Evolutionary conservation across 2,113 vertebrate species (phyloP).

Genomic region (Choloepus hoffmanni): DNA sequence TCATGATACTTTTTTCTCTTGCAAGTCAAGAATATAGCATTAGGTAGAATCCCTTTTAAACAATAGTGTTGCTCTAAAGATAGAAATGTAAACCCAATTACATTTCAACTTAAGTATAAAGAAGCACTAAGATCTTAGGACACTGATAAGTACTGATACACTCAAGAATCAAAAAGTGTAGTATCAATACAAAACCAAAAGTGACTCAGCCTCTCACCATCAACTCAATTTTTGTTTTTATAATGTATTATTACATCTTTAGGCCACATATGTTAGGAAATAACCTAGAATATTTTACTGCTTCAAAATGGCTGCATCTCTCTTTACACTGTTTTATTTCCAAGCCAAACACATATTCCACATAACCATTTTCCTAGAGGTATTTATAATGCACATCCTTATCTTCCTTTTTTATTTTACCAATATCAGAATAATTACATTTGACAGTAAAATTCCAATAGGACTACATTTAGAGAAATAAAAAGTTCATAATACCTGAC

Average conservation of each 20-base stretch:
- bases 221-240: not conserved
- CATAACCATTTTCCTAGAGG: conserved; percentile 1
- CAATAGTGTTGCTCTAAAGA: not conserved
- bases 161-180: not conserved
- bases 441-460: conserved; percentile 37
- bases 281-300: not conserved
- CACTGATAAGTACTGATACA: not conserved
- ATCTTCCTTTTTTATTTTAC: not conserved
- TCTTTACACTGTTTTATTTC: not conserved
- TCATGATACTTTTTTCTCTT: not conserved
- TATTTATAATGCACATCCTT: not conserved
- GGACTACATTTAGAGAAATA: not conserved
- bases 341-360: not conserved
- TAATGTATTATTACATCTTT: not conserved
- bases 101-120: not conserved
- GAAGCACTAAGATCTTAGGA: not conserved
- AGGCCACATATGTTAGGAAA: not conserved
- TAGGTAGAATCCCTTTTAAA: not conserved
- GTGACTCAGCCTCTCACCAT: not conserved
- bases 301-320: conserved; percentile 10
- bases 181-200: not conserved
- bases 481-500: not conserved
- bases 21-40: not conserved
- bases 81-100: conserved; percentile 13
- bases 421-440: not conserved